Evolutionary conservation across 2,797 vertebrate species (phyloP), one percentile per base, ranked within the genome.

Genomic region (Clarias laeviceps): DNA sequence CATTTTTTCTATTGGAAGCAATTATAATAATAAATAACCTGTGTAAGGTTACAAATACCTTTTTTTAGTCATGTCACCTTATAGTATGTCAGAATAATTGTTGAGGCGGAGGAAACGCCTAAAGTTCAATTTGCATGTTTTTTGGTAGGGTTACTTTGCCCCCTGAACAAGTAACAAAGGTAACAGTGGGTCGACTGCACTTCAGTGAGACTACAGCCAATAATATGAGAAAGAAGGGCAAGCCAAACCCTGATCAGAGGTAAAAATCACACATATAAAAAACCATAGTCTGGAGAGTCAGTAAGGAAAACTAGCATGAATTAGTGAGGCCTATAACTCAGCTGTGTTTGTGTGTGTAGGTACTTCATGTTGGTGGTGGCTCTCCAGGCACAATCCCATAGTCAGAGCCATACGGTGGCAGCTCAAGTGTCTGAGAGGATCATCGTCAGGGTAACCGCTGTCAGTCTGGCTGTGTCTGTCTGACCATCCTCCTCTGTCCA

Each of bases 321-420:
- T 78, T 2, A 24, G 5, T 59, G 20, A 9, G 37, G 34, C 32
- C 20, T 50, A 17, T 80, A 37, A 27, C 24, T 24, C 9, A 27
- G 77, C 20, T 70, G 62, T 85, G 27, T 86, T 57, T 89, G 27
- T 88, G 45, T 87, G 5, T 88, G 29, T 93, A 99, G 98, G 94
- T 99, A 99, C 94, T 99, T 99, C 95, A 98, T 99, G 97, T 93
- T 99, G 89, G 98, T 99, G 90, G 98, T 99, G 89, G 97, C 98
- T 5, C 94, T 99, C 86, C 97, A 99, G 81, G 98, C 96, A 12
- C 98, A 99, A 0, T 95, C 97, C 24, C 98, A 98, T 94, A 98
- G 95, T 95, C 98, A 99, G 96, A 98, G 94, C 92, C 97, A 97
- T 94, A 97, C 96, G 0, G 93, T 99, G 92, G 98, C 98, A 3